These are phyloP conservation scores for Aegithalos caudatus DNA, from an alignment of 2,113 vertebrate species.

Conservation along the genomic window DNA sequence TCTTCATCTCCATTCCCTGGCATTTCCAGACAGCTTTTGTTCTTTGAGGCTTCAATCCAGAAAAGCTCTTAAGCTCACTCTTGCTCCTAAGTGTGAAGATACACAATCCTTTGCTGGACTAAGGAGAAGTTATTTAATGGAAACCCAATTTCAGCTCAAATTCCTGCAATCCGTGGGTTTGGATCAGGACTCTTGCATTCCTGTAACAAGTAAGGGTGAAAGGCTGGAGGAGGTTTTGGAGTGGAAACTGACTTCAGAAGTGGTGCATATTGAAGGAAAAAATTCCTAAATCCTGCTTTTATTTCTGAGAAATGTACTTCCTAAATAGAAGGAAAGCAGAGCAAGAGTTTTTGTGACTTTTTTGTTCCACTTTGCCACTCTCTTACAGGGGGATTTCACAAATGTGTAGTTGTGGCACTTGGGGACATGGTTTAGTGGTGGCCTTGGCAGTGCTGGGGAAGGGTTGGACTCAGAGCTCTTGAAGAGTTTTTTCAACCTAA, in stretches of 20 bases:
- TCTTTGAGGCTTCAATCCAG: constrained; percentile 3
- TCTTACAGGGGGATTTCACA: not conserved
- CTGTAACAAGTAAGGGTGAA: not conserved
- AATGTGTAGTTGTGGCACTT: not conserved
- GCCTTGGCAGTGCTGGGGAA: not conserved
- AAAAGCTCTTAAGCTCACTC: constrained; percentile 4
- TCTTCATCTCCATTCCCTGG: not conserved
- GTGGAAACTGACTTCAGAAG: not conserved
- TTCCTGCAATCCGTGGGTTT: not conserved
- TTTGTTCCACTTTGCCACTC: not conserved
- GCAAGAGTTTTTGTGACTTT: not conserved
- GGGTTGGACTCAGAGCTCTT: not conserved
- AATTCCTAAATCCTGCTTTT: not conserved
- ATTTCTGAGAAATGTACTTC: not conserved
- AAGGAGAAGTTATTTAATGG: not conserved
- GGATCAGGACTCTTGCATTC: not conserved
- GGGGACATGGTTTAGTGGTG: not conserved
- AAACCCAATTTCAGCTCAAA: not conserved
- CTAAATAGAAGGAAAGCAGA: not conserved
- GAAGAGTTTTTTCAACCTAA: not conserved
- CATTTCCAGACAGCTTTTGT: not conserved
- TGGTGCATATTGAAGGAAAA: not conserved
- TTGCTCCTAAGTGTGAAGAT: not conserved
- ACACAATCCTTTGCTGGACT: not conserved
- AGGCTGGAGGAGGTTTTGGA: not conserved